phyloP scores from a whole-genome alignment of 2,888 invertebrate species.

The Eucera pruinosa region DNA sequence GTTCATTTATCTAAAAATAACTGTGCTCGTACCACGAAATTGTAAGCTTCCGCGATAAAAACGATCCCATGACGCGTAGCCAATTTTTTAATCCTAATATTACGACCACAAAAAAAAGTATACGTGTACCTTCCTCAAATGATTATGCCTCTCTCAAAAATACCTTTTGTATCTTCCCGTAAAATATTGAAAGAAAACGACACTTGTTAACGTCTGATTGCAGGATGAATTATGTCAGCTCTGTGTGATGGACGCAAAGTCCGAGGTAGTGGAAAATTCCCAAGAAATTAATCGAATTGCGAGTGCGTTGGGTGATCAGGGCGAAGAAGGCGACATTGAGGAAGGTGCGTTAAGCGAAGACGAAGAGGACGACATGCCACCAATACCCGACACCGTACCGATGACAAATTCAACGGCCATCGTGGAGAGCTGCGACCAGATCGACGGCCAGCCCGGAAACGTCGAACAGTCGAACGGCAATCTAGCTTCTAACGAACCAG shows the following conservation, averaged over 20 bases:
- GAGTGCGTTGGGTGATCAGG: constrained; percentile 72
- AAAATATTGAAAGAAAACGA: neutral
- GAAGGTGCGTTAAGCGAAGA: constrained; percentile 74
- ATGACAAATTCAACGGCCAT: constrained; percentile 74
- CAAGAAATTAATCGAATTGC: constrained; percentile 58
- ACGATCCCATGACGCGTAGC: neutral
- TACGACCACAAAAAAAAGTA: too few species aligned
- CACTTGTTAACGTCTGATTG: neutral
- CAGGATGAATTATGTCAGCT: constrained; percentile 83
- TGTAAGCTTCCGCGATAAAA: neutral
- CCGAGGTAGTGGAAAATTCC: constrained; percentile 61
- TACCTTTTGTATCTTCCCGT: too few species aligned
- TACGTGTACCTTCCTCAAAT: too few species aligned
- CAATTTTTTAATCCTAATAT: neutral
- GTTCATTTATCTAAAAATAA: neutral
- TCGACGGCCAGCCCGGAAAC: constrained; percentile 72
- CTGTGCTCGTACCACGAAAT: neutral
- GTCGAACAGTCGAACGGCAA: constrained; percentile 54
- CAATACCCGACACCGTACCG: constrained; percentile 77
- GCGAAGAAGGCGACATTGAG: constrained; percentile 79
- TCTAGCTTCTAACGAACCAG: constrained; percentile 49
- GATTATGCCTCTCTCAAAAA: too few species aligned
- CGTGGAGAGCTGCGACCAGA: constrained; percentile 75
- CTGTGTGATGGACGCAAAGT: constrained; percentile 80
- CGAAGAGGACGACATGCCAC: constrained; percentile 79